These are phyloP conservation scores for Parnassius mnemosyne DNA, from an alignment of 2,888 invertebrate genomes.

Conservation along the genomic window DNA sequence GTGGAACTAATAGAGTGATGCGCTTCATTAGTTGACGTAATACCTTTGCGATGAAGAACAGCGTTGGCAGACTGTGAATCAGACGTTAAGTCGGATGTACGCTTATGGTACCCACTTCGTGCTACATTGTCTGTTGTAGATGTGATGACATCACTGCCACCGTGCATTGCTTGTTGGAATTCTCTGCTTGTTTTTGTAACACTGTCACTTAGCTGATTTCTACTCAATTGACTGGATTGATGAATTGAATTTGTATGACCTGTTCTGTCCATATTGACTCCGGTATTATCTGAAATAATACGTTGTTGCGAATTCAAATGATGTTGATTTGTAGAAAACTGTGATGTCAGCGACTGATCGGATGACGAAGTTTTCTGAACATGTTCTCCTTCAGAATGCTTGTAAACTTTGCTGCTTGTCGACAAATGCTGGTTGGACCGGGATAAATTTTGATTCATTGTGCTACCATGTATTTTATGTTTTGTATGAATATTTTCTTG, in stretches of 20 bases:
- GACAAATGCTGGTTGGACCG: conserved; percentile 18
- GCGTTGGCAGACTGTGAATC: conserved; percentile 88
- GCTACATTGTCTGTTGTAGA: conserved; percentile 49
- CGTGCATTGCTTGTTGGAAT: conserved; percentile 77
- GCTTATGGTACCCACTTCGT: conserved; percentile 82
- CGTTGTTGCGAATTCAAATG: conserved; percentile 33
- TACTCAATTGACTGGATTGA: conserved; percentile 55
- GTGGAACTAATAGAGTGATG: conserved; percentile 86
- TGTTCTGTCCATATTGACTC: conserved; percentile 47
- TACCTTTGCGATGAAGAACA: conserved; percentile 88
- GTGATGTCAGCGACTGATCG: conserved; percentile 2
- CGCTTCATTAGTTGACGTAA: conserved; percentile 85
- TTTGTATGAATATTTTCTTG: conserved; percentile 21
- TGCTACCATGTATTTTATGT: conserved; percentile 22
- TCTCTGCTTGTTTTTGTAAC: conserved; percentile 77
- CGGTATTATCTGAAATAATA: conserved; percentile 30
- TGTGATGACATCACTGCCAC: conserved; percentile 45
- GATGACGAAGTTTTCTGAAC: conserved; percentile 15
- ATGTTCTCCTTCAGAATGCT: conserved; percentile 10
- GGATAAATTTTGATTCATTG: conserved; percentile 13
- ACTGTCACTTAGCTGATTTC: conserved; percentile 67
- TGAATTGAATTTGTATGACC: conserved; percentile 48
- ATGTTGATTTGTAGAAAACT: conserved; percentile 12
- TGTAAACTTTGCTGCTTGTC: conserved; percentile 8
- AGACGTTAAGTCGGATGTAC: conserved; percentile 87